Base-by-base conservation (phyloP, 2,113 vertebrate species). In the Neopipo cinnamomea region DNA sequence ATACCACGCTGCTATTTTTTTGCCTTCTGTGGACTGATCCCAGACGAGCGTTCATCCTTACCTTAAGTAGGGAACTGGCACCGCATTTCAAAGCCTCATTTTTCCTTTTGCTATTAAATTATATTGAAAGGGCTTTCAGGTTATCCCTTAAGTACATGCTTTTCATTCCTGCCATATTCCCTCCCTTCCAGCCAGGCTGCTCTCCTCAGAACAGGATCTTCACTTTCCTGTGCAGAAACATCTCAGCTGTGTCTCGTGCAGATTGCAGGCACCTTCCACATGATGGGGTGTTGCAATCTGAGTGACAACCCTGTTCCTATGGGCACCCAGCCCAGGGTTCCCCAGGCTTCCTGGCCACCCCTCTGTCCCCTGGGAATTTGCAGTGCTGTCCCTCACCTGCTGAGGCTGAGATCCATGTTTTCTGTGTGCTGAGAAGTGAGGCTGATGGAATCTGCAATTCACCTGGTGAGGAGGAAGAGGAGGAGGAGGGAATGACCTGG, bases 81-180 rank as follows among this genome's bases (percentile, higher is more conserved):
- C 30, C 0, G 8, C 59, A 93, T 95, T 72, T 90, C 0, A 0
- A 53, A 90, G 44, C 75, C 39, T 94, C 75, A 30, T 83, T 95
- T 90, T 91, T 70, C 74, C 66, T 91, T 85, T 95, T 94, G 50
- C 78, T 42, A n/a, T 77, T 66, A 67, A 87, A 90, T 96, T 91
- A 63, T 42, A 55, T 85, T 77, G 77, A 95, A 96, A 96, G 93
- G 88, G 71, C 78, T 96, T 86, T 88, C 63, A 31, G 73, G 82
- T 96, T 94, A 91, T 77, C 55, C 49, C 35, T 16, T 70, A 95
- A 96, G 78, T 33, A 73, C 82, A 37, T 83, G 82, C 35, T 96
- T 96, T 49, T 95, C 61, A 95, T 96, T 94, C 96, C 85, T 83
- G 81, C 88, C 91, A 63, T 85, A 70, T 46, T 76, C 19, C 28